Conservation (phyloP, 2,113 vertebrate genomes). For the Sturnira hondurensis region DNA sequence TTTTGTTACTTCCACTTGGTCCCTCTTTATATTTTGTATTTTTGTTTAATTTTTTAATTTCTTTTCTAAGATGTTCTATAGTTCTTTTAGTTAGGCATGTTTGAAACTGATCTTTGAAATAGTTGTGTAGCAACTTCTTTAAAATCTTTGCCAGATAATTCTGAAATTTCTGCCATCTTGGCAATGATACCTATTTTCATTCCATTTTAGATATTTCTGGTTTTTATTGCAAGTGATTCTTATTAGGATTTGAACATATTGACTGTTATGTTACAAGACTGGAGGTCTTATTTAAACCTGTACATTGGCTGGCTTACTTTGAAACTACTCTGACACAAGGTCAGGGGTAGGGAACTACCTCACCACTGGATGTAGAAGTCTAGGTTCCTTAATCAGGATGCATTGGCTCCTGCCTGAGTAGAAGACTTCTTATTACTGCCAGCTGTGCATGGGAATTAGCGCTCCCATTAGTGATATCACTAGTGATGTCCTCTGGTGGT, state of each 20-base stretch:
- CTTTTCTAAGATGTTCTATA: background rate
- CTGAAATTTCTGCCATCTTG: background rate
- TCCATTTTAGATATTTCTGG: background rate
- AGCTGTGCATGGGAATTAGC: background rate
- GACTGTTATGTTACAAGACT: background rate
- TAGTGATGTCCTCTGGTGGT: background rate
- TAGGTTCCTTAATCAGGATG: background rate
- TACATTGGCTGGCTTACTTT: background rate
- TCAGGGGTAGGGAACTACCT: background rate
- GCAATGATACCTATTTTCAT: background rate
- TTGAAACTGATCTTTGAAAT: background rate
- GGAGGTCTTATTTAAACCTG: background rate
- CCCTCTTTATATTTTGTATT: background rate
- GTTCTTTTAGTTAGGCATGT: background rate
- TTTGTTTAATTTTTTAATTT: background rate
- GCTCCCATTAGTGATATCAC: background rate
- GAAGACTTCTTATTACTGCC: background rate
- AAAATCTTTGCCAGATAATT: background rate
- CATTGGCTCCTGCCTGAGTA: background rate
- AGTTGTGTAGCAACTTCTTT: background rate
- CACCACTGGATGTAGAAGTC: background rate
- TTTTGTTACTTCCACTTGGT: background rate
- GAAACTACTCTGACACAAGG: background rate
- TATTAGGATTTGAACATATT: background rate
- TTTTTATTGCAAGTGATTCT: background rate